Evolutionary conservation across 2,888 invertebrate species (phyloP), one percentile per base, ranked within the genome.

Genomic region (Suillia variegata): DNA sequence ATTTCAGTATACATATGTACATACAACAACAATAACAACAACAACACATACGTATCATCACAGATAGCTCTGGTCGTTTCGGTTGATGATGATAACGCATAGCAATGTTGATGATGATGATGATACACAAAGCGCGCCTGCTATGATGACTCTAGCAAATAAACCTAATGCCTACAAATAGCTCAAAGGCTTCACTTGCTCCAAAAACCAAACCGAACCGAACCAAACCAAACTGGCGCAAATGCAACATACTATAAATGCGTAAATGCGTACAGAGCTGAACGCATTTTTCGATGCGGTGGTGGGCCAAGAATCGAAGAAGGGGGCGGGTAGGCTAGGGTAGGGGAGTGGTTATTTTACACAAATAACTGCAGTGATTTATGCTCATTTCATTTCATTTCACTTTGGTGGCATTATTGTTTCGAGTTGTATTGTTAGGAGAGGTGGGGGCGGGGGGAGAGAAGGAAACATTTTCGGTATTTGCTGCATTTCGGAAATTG

Each of bases 331-430:
- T n/a, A n/a, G n/a, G n/a, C n/a, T n/a, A n/a, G n/a, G n/a, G n/a
- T n/a, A n/a, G n/a, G n/a, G n/a, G n/a, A n/a, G n/a, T n/a, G n/a
- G n/a, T n/a, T n/a, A 38, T 13, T 38, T 38, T 38, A 4, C 38
- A 38, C 38, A 38, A 38, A 38, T 38, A 38, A 38, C 38, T 38
- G 38, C 38, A 38, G 38, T 38, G 38, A 38, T 38, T 38, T 38
- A 38, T 13, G 38, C 38, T 10, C 38, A 38, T 38, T 38, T 38
- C 6, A 38, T n/a, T n/a, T n/a, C n/a, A n/a, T n/a, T n/a, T n/a
- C n/a, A n/a, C n/a, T n/a, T 38, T 38, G 13, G n/a, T n/a, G n/a
- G 38, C 38, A 26, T 5, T 26, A 26, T 26, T 26, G 26, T 26
- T 5, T 5, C 26, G 26, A n/a, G n/a, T 31, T 6, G 31, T 12